Evolutionary conservation across 2,888 invertebrate species (phyloP).

Genomic region (Drosophila meridiana): DNA sequence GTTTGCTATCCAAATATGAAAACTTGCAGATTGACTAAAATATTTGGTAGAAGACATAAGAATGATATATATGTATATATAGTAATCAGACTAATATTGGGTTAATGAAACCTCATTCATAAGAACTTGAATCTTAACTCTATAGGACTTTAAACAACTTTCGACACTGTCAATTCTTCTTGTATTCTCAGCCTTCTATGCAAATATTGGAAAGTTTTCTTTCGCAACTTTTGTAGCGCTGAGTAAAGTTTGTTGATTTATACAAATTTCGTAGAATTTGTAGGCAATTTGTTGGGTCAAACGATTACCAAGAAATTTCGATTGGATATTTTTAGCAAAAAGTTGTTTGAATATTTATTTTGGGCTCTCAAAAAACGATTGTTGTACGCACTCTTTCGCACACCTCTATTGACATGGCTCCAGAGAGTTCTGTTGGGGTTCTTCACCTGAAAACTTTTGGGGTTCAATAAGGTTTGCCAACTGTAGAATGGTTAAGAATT

Average conservation of each 20-base stretch:
- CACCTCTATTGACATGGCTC: neutral
- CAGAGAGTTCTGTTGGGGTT: neutral
- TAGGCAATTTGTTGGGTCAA: neutral
- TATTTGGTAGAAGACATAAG: neutral
- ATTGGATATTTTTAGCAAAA: neutral
- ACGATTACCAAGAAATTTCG: neutral
- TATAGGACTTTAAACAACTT: neutral
- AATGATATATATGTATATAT: neutral
- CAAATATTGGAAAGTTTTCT: neutral
- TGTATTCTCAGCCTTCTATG: neutral
- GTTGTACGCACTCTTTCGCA: neutral
- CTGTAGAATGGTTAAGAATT: neutral
- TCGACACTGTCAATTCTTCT: neutral
- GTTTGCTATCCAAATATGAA: neutral
- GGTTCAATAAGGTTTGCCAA: neutral
- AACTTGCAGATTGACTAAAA: neutral
- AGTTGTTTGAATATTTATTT: neutral
- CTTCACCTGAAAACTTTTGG: neutral
- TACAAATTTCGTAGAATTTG: neutral
- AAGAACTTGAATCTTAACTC: neutral
- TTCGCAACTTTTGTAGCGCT: neutral
- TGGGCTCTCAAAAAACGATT: neutral
- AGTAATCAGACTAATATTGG: neutral
- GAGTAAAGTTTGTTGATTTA: neutral
- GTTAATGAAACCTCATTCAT: neutral